Conservation (phyloP, 2,113 vertebrate species). For the Cervus canadensis region DNA sequence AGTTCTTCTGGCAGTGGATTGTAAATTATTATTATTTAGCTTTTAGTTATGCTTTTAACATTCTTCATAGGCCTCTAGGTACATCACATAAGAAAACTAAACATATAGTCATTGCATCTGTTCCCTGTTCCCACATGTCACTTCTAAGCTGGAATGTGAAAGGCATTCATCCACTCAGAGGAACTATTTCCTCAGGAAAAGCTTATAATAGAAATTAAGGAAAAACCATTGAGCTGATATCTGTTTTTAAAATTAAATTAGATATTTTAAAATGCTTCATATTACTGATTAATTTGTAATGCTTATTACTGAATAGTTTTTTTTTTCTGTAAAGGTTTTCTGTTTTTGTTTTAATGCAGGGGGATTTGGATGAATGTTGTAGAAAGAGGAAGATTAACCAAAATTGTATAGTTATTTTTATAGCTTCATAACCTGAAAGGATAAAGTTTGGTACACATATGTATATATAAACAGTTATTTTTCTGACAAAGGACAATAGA, state of each 20-base stretch:
- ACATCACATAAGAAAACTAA: slow-evolving; percentile 21
- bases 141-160: slow-evolving; percentile 38
- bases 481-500: neutral
- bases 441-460: neutral
- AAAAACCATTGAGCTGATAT: neutral
- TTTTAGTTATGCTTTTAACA: slow-evolving; percentile 8
- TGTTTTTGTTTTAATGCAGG: neutral
- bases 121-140: slow-evolving; percentile 5
- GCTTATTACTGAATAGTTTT: neutral
- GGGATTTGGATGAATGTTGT: neutral
- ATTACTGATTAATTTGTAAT: slow-evolving; percentile 21
- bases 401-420: slow-evolving; percentile 10
- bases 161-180: slow-evolving; percentile 16
- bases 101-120: slow-evolving; percentile 3
- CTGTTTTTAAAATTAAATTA: neutral
- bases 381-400: slow-evolving; percentile 32
- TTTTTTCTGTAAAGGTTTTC: neutral
- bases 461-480: neutral
- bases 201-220: neutral
- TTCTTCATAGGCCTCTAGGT: neutral
- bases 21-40: slow-evolving; percentile 14
- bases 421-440: neutral
- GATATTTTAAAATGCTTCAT: neutral
- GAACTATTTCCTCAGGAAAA: slow-evolving; percentile 11
- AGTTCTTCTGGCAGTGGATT: neutral